Conservation (phyloP, 2,888 invertebrate genomes). For the Limnephilus auricula region DNA sequence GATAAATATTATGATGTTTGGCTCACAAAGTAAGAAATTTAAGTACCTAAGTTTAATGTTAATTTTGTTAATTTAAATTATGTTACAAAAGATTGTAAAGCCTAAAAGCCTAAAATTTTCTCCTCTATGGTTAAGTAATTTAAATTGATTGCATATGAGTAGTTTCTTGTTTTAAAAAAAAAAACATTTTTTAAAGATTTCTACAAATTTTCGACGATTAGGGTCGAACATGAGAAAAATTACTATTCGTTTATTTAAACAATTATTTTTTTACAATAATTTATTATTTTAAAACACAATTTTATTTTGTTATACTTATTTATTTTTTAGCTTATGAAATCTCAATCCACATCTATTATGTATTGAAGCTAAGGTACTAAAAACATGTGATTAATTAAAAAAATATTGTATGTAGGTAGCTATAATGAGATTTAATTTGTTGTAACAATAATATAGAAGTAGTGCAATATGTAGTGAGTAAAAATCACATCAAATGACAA, state of each 20-base stretch:
- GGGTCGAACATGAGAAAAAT: background rate
- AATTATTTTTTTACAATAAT: background rate
- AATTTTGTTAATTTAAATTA: background rate
- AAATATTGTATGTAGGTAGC: background rate
- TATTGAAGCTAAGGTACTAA: background rate
- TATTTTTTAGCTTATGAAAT: background rate
- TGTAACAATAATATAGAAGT: background rate
- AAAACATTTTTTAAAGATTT: too few species aligned
- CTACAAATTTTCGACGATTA: background rate
- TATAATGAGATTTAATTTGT: background rate
- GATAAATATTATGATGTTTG: background rate
- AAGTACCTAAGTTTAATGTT: background rate
- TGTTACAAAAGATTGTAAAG: background rate
- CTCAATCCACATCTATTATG: too few species aligned
- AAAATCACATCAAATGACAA: too few species aligned
- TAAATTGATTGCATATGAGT: too few species aligned
- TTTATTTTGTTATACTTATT: background rate
- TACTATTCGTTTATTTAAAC: background rate
- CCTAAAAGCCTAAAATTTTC: background rate
- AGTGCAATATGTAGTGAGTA: background rate
- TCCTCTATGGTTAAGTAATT: background rate
- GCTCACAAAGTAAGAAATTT: background rate
- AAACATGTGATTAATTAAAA: background rate
- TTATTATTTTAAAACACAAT: background rate
- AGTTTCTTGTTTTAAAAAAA: background rate